Evolutionary conservation across 2,797 vertebrate genomes (phyloP), one percentile per base, ranked within the genome.

Genomic region (Muraenolepis orangiensis): DNA sequence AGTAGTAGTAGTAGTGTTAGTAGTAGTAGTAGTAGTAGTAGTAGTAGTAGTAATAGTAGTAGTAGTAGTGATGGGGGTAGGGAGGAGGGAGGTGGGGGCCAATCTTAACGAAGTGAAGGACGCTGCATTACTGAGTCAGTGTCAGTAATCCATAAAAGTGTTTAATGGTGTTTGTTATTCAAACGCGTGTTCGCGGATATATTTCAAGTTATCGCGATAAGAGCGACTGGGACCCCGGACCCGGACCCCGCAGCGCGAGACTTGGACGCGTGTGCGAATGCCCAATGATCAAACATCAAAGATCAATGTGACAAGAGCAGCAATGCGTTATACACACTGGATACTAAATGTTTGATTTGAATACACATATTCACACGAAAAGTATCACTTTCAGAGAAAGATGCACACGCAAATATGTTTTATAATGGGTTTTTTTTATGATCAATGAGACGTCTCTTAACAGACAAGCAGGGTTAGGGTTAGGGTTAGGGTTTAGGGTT

Each of bases 91-190:
- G 71, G 77, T 70, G 79, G 75, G 12, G n/a, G 6, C 31, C 14
- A 70, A 83, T 87, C 82, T 42, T 40, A 72, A 72, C 66, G n/a
- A n/a, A 71, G 77, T 70, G 66, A 88, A 86, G 81, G 86, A 84
- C 80, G 23, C 77, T 81, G 81, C 86, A 90, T 81, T 88, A 83
- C 76, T 78, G 38, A 31, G 14, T 71, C 77, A 23, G 16, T 11
- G 34, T 71, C 31, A 73, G 20, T n/a, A 66, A 74, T 77, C 64
- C 30, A 75, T 61, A n/a, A n/a, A n/a, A 40, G 23, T 26, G 76
- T 42, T 42, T 42, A 14, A 42, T 42, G 16, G 73, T 34, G 8
- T 61, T 29, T 51, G 12, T 77, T 18, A 69, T 14, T 46, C 29
- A 77, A 73, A 73, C 40, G n/a, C 23, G 16, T 70, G n/a, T n/a